These are phyloP conservation scores for Vulpes vulpes DNA, from an alignment of 2,113 vertebrate species.

Conservation along the genomic window DNA sequence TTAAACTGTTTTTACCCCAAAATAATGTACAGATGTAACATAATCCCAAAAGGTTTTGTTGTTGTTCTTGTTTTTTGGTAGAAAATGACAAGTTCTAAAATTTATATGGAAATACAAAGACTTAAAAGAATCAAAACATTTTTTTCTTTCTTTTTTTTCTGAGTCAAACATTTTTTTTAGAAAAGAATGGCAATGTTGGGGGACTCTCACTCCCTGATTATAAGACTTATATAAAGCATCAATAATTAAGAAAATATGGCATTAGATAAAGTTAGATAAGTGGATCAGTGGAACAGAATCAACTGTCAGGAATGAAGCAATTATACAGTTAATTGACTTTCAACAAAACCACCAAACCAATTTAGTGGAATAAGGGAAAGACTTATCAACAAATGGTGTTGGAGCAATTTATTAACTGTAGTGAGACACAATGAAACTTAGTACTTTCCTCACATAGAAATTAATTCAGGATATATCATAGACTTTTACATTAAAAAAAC, in stretches of 20 bases:
- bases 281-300: background rate
- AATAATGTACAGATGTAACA: background rate
- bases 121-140: no score
- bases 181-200: background rate
- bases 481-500: background rate
- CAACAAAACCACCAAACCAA: background rate
- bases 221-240: background rate
- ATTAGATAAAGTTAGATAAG: background rate
- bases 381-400: background rate
- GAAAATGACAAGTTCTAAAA: no score
- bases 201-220: background rate
- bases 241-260: background rate
- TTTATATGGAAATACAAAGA: no score
- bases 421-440: background rate
- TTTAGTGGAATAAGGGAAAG: background rate
- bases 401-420: background rate
- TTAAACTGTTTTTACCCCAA: background rate
- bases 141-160: no score
- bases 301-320: background rate
- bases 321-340: background rate
- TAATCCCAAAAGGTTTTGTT: no score
- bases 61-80: no score
- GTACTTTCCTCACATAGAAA: background rate
- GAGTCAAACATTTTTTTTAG: no score
- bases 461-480: background rate